phyloP scores from a whole-genome alignment of 1,140 invertebrate genomes.

The Drosophila seguyi region DNA sequence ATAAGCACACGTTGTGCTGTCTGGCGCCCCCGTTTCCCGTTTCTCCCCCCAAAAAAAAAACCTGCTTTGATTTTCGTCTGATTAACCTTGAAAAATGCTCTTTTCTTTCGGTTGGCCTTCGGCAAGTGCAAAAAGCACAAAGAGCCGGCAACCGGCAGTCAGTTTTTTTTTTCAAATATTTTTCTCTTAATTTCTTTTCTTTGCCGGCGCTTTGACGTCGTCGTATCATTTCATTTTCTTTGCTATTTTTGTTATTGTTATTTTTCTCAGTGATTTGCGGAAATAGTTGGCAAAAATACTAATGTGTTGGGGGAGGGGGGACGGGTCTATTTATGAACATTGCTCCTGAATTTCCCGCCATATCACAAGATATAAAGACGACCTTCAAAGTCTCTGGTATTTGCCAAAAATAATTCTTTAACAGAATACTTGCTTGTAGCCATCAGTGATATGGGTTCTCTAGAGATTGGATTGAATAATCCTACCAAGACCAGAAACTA shows the following conservation, averaged over 20 bases:
- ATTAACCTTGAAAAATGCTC: conserved; percentile 67
- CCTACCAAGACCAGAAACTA: neutral
- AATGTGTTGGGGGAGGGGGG: neutral
- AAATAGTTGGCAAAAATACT: conserved; percentile 69
- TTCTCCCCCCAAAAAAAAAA: neutral
- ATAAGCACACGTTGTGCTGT: conserved; percentile 48
- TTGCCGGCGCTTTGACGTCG: conserved; percentile 57
- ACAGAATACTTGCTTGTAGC: conserved; percentile 21
- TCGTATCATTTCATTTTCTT: conserved; percentile 30
- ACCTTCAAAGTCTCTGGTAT: conserved; percentile 45
- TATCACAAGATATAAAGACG: conserved; percentile 39
- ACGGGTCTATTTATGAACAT: conserved; percentile 40
- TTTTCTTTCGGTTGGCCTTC: conserved; percentile 13
- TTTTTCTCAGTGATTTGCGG: conserved; percentile 55
- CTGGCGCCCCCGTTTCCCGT: conserved; percentile 1
- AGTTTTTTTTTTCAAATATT: conserved; percentile 6
- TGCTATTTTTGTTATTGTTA: neutral
- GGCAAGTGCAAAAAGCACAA: conserved; percentile 14
- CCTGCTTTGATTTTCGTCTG: conserved; percentile 26
- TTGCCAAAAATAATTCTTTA: conserved; percentile 55
- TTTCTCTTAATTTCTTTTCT: conserved; percentile 36
- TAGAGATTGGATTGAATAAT: conserved; percentile 31
- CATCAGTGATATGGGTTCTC: neutral
- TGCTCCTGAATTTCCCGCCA: conserved; percentile 8
- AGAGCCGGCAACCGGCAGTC: conserved; percentile 63